These are phyloP conservation scores for Paramisgurnus dabryanus DNA, from an alignment of 2,113 vertebrate genomes.

Conservation along the genomic window DNA sequence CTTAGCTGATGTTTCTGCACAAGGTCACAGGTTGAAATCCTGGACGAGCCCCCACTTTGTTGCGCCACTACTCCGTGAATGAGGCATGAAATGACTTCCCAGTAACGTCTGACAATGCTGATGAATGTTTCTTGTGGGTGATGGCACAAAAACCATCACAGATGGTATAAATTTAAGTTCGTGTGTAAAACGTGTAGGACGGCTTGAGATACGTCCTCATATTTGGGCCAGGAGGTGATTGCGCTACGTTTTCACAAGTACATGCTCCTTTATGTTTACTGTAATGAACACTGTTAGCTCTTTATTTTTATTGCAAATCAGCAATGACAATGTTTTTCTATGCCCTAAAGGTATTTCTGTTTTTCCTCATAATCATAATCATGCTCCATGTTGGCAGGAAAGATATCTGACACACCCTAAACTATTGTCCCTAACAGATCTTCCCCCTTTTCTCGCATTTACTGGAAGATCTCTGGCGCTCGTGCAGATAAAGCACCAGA, in stretches of 20 bases:
- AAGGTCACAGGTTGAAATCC: background rate
- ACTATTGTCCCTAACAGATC: constrained; percentile 10
- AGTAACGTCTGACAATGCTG: constrained; percentile 22
- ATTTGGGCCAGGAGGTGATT: background rate
- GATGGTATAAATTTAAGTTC: background rate
- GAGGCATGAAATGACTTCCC: constrained; percentile 7
- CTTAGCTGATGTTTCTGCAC: background rate
- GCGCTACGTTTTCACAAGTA: background rate
- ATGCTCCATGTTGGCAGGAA: background rate
- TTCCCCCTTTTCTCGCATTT: constrained; percentile 20
- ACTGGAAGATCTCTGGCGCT: constrained; percentile 19
- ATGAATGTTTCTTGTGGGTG: constrained; percentile 26
- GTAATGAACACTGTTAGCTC: background rate
- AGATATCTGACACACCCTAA: constrained; percentile 20
- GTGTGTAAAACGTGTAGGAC: background rate
- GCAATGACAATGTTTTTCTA: background rate
- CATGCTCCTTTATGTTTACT: background rate
- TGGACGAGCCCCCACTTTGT: background rate
- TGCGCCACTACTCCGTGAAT: background rate
- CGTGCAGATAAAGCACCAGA: background rate
- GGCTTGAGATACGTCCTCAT: background rate
- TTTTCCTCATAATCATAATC: constrained; percentile 1
- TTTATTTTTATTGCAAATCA: background rate
- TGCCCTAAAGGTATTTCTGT: background rate
- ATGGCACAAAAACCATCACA: background rate